A percentile compares a stretch with the other conserved stretches of the same genome.
These are phyloP conservation scores for Apotomis capreana DNA, from an alignment of 2,888 invertebrate species.

Conservation along the genomic window DNA sequence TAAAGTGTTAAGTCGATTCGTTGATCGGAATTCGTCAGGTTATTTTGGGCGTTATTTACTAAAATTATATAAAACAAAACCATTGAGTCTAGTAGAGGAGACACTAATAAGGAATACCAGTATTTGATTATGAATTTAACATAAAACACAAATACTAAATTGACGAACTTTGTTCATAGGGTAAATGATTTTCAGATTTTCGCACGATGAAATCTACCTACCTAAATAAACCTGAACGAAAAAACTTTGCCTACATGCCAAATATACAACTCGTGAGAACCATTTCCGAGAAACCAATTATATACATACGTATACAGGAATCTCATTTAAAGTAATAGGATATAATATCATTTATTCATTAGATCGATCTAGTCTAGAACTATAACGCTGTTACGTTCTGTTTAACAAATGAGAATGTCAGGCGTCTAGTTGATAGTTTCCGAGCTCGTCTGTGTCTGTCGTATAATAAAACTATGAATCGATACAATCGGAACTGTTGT, in stretches of 20 bases:
- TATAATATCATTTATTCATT: constrained; percentile 3
- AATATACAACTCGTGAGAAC: too few relatives aligned
- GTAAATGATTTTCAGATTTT: too few relatives aligned
- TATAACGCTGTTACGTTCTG: constrained; percentile 9
- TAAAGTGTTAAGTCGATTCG: constrained; percentile 11
- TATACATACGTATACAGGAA: too few relatives aligned
- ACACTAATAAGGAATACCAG: not conserved
- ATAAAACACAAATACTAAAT: too few relatives aligned
- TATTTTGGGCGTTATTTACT: not conserved
- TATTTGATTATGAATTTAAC: too few relatives aligned
- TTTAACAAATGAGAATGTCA: constrained; percentile 30
- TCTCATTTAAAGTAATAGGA: not conserved
- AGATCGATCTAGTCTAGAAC: not conserved
- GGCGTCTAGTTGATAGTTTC: constrained; percentile 23
- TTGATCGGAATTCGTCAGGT: not conserved
- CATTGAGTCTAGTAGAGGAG: not conserved
- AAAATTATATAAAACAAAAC: constrained; percentile 1
- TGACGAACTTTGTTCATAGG: too few relatives aligned
- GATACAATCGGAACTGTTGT: constrained; percentile 28
- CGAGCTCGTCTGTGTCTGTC: constrained; percentile 28
- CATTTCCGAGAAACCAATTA: too few relatives aligned
- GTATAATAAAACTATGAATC: constrained; percentile 38
- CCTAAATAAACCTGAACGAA: too few relatives aligned
- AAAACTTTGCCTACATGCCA: too few relatives aligned
- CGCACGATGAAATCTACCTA: too few relatives aligned